Evolutionary conservation across 2,888 invertebrate genomes (phyloP).

Genomic region (Pandemis cinnamomeana): DNA sequence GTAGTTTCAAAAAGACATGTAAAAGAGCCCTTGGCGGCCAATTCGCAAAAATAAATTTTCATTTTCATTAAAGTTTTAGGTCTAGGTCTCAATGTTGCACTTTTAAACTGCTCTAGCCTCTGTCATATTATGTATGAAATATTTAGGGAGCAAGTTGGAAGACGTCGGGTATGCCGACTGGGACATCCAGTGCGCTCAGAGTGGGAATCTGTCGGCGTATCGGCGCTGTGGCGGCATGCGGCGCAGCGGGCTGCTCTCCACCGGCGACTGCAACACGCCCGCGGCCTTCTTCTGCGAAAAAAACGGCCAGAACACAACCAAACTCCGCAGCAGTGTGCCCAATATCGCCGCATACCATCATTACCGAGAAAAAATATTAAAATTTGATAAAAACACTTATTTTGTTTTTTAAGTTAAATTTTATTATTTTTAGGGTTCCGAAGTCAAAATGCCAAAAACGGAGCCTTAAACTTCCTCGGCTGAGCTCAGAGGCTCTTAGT

Average conservation of each 20-base stretch:
- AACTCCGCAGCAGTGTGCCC: not conserved
- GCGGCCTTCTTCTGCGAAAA: conserved; percentile 26
- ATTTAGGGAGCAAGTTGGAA: conserved; percentile 6
- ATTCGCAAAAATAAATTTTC: too few species aligned
- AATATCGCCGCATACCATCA: conserved; percentile 4
- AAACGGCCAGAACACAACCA: not conserved
- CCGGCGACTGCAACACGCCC: conserved; percentile 2
- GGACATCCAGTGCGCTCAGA: conserved; percentile 11
- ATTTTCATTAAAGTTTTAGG: too few species aligned
- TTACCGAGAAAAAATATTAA: not conserved
- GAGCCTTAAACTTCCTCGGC: too few species aligned
- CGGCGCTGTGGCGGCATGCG: conserved; percentile 19
- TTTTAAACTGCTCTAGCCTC: too few species aligned
- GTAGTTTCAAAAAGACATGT: too few species aligned
- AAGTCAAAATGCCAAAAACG: too few species aligned
- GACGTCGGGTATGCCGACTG: conserved; percentile 10
- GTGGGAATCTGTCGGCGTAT: not conserved
- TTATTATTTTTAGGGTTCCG: not conserved
- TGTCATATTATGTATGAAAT: not conserved
- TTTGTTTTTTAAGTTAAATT: not conserved
- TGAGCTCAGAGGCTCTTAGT: too few species aligned
- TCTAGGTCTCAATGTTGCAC: too few species aligned
- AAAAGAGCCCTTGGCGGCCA: too few species aligned
- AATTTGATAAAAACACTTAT: not conserved
- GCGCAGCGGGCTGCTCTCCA: conserved; percentile 23